These are phyloP conservation scores for Pseudoatta argentina DNA, from an alignment of 1,140 invertebrate species.

Conservation along the genomic window DNA sequence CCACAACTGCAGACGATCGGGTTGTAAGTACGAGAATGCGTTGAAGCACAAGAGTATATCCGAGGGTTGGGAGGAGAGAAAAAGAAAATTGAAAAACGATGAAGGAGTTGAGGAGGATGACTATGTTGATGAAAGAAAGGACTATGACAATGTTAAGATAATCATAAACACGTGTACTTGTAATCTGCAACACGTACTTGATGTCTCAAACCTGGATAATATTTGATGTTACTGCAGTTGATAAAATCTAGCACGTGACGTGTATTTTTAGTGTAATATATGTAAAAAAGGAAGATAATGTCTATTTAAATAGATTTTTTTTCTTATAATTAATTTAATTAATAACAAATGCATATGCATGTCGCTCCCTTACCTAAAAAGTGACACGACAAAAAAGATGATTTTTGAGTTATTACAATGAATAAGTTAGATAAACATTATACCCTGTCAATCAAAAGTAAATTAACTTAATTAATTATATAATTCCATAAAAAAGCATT, in stretches of 20 bases:
- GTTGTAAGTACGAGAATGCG: background rate
- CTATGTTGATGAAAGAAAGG: background rate
- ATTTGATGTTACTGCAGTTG: background rate
- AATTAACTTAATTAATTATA: no score
- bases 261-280: background rate
- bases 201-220: background rate
- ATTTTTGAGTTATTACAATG: no score
- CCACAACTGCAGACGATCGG: background rate
- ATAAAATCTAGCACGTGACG: background rate
- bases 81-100: background rate
- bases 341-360: background rate
- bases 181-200: background rate
- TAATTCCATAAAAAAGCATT: no score
- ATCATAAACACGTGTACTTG: slow-evolving; percentile 20
- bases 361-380: no score
- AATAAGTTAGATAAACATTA: no score
- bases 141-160: slow-evolving; percentile 2
- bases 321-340: slow-evolving; percentile 21
- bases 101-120: background rate
- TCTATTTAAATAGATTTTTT: background rate
- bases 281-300: slow-evolving; percentile 16
- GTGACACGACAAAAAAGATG: no score
- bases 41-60: background rate
- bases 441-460: no score
- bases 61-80: background rate